These are phyloP conservation scores for Opisthograptis luteolata DNA, from an alignment of 2,888 invertebrate species.

Conservation along the genomic window DNA sequence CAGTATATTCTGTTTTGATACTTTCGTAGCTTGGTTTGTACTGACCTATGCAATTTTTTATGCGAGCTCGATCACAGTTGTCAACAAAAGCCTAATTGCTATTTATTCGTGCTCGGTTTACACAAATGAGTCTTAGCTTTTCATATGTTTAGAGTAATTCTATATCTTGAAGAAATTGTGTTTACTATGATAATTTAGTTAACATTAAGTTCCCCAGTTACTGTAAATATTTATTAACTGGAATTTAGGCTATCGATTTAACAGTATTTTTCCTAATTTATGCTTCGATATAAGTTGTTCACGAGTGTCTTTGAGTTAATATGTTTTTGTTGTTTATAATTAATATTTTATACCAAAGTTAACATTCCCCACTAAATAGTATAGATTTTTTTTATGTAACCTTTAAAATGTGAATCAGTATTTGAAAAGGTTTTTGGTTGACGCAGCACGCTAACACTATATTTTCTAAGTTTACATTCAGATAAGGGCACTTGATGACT, in stretches of 20 bases:
- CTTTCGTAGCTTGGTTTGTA: neutral
- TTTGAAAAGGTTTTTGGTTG: slow-evolving; percentile 57
- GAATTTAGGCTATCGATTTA: slow-evolving; percentile 73
- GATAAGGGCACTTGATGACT: slow-evolving; percentile 18
- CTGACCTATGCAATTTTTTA: neutral
- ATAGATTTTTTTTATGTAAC: slow-evolving; percentile 64
- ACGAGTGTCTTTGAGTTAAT: slow-evolving; percentile 76
- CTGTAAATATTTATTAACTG: slow-evolving; percentile 77
- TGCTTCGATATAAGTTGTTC: slow-evolving; percentile 77
- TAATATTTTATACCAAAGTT: slow-evolving; percentile 89
- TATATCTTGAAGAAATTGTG: slow-evolving; percentile 36
- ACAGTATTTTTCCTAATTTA: slow-evolving; percentile 83
- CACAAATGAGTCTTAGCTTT: neutral
- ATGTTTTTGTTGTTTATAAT: slow-evolving; percentile 82
- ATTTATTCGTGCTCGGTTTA: neutral
- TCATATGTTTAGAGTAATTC: neutral
- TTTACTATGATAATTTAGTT: slow-evolving; percentile 35
- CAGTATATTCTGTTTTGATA: slow-evolving; percentile 42
- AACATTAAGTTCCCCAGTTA: slow-evolving; percentile 66
- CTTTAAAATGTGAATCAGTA: slow-evolving; percentile 47
- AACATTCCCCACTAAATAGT: slow-evolving; percentile 88
- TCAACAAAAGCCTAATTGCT: slow-evolving; percentile 1
- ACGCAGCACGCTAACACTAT: slow-evolving; percentile 58
- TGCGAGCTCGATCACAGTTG: neutral
- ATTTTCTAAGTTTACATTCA: slow-evolving; percentile 72